phyloP scores from a whole-genome alignment of 1,140 invertebrate genomes.

The Monomorium pharaonis region DNA sequence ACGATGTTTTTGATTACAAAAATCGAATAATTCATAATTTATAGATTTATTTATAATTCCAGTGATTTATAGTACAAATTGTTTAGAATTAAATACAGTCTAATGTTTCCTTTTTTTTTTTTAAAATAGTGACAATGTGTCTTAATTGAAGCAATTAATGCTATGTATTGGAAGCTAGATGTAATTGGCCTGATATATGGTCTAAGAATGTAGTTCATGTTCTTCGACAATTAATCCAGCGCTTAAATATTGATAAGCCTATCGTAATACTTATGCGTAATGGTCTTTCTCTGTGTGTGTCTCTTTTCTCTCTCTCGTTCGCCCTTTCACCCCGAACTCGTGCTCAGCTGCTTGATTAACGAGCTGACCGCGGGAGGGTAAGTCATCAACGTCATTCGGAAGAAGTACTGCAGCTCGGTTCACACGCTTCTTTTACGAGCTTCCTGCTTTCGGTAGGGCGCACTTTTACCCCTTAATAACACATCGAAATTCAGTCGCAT shows the following conservation, averaged over 20 bases:
- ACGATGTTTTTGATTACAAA: conserved; percentile 5
- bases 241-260: conserved; percentile 63
- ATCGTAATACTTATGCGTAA: conserved; percentile 81
- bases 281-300: conserved; percentile 86
- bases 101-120: neutral
- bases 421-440: conserved; percentile 74
- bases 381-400: conserved; percentile 85
- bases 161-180: neutral
- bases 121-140: neutral
- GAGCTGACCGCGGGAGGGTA: conserved; percentile 93
- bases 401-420: conserved; percentile 73
- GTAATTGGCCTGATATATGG: conserved; percentile 7
- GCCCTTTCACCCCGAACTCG: conserved; percentile 87
- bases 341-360: conserved; percentile 93
- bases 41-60: neutral
- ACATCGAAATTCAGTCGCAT: conserved; percentile 57
- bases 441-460: conserved; percentile 72
- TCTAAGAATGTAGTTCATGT: conserved; percentile 13
- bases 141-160: neutral
- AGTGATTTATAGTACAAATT: neutral
- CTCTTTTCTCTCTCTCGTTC: conserved; percentile 86
- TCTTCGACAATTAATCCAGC: conserved; percentile 44
- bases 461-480: conserved; percentile 66
- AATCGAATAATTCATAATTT: conserved; percentile 13
- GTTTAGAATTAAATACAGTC: neutral